Conservation (phyloP, 1,140 invertebrate genomes). For the Drosophila parvula region DNA sequence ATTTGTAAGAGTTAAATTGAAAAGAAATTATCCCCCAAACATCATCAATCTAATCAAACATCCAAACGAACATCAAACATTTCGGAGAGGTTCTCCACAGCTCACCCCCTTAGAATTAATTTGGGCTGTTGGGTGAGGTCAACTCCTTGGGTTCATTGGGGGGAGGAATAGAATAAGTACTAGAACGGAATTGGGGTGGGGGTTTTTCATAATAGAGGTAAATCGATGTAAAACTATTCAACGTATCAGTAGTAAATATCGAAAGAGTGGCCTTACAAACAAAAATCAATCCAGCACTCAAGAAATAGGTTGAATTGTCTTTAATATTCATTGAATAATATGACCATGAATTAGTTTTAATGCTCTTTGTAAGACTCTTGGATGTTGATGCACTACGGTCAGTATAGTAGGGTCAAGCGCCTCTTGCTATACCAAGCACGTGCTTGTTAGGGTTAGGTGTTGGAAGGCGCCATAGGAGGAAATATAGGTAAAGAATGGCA, state of each 20-base stretch:
- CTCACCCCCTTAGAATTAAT: constrained; percentile 1
- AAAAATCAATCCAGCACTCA: neutral
- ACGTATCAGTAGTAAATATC: neutral
- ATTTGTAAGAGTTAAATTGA: constrained; percentile 7
- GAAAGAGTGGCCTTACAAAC: neutral
- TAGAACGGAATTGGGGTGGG: too few relatives aligned
- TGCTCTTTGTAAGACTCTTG: neutral
- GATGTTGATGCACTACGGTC: too few relatives aligned
- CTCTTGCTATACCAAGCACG: too few relatives aligned
- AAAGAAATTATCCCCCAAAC: neutral
- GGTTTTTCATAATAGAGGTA: neutral
- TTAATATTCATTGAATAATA: neutral
- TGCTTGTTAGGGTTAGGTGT: too few relatives aligned
- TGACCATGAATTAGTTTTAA: neutral
- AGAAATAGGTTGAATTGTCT: constrained; percentile 3
- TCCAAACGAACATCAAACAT: constrained; percentile 30
- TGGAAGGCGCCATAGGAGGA: too few relatives aligned
- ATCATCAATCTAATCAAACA: constrained; percentile 12
- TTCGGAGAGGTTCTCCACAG: neutral
- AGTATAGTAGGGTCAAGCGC: too few relatives aligned
- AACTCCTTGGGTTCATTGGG: neutral
- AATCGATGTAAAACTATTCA: too few relatives aligned
- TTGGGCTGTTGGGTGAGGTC: constrained; percentile 14
- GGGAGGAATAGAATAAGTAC: neutral
- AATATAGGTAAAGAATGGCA: too few relatives aligned